Base-by-base conservation (phyloP, 2,113 vertebrate species). In the Elephas maximus region DNA sequence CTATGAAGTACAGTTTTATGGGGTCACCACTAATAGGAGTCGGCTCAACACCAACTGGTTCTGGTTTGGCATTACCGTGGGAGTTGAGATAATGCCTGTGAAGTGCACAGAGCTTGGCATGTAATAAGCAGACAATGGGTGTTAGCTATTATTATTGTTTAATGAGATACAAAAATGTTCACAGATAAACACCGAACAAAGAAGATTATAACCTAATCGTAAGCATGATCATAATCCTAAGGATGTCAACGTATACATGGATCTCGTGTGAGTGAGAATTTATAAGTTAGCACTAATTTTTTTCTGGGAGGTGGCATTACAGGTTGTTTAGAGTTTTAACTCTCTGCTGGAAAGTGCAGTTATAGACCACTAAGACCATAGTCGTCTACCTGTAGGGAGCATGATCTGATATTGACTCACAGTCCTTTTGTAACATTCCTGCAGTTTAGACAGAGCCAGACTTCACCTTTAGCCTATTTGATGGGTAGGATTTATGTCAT, bases 251-350 rank as follows among this genome's bases (percentile, higher is more conserved):
- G 20, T 18, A 6, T 14, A 26, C 10, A 24, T 14, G 1, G 33
- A 24, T 60, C 1, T 2, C 0, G 0, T 10, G 26, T 2, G 63
- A 45, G 12, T 23, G 12, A 12, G 37, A 33, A 12, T 2, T 9
- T 51, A 69, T 23, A 63, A 62, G 18, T 10, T 3, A 63, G 69
- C 74, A 17, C 12, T 44, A 0, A 6, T 37, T 88, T 84, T 84
- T 48, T 85, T 23, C 90, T 33, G 28, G 14, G 21, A 81, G 37
- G 15, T 84, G 44, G 73, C 37, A 26, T 41, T 48, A 76, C 21
- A 3, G 28, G 33, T 74, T 37, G 28, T 48, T 87, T 60, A 21
- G 48, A 63, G 51, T 51, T 69, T 20, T 20, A 14, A 37, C 5
- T 20, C 71, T 74, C 44, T 79, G 65, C 14, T 14, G 78, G 63